Base-by-base conservation (phyloP, 2,113 vertebrate species). In the Limnothrissa miodon region DNA sequence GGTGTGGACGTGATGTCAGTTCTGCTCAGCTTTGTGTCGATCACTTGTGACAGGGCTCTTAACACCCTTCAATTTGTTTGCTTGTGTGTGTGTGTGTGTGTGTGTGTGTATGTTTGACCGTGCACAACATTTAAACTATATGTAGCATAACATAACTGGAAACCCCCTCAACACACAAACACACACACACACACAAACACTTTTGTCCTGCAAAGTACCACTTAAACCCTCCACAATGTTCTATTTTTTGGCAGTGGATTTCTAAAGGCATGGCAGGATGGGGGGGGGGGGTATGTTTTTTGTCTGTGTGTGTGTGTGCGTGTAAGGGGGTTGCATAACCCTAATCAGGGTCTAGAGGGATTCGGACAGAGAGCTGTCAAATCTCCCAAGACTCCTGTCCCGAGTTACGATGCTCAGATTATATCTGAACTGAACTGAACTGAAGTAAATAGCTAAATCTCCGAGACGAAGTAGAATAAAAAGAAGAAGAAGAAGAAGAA, bases 171-270 rank as follows among this genome's bases (percentile, higher is more conserved):
- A 83, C 84, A 80, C 86, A 3, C 46, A 10, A 6, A 6, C 45
- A 45, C 45, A 6, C 45, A n/a, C 42, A 42, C 46, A 48, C 46
- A 11, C 46, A 11, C 46, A 48, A 9, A 15, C 15, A 15, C 46
- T 87, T 83, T 83, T 92, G 84, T 91, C 79, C 86, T 89, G 90
- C 79, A 93, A 87, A 53, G 78, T 44, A 44, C 80, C 83, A 88
- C 89, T 91, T 92, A 92, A 93, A 91, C 87, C 86, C 84, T 66
- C 85, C 87, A 88, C 93, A 93, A 93, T 91, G 89, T 89, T 92
- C 92, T 89, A 90, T 92, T 91, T 94, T 93, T 93, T 62, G 51
- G 78, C 86, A 86, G 90, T 85, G 87, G 87, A 53, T 53, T 53
- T 53, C 17, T 21, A 17, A 19, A 53, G 6, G 51, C 5, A 48